phyloP scores from a whole-genome alignment of 2,797 vertebrate species.

The Spondyliosoma cantharus region DNA sequence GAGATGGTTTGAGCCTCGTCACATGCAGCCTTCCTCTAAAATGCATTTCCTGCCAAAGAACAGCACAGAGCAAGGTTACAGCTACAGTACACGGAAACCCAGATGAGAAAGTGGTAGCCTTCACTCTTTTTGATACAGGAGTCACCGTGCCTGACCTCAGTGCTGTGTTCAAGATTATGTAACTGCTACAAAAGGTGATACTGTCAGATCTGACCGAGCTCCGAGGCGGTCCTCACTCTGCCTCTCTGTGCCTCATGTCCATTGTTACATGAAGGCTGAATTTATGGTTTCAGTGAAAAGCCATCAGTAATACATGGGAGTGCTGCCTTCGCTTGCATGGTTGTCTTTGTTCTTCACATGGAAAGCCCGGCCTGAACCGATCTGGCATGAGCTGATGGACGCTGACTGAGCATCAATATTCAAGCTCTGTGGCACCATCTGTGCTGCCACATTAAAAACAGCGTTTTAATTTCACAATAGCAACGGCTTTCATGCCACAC shows the following conservation, averaged over 20 bases:
- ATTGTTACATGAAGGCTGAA: not conserved
- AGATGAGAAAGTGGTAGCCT: slow-evolving; percentile 15
- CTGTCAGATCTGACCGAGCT: slow-evolving; percentile 27
- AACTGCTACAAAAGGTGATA: slow-evolving; percentile 26
- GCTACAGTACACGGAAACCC: not conserved
- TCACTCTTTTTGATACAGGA: not conserved
- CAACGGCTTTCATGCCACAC: slow-evolving; percentile 44
- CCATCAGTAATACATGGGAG: slow-evolving; percentile 1
- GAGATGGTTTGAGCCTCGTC: not conserved
- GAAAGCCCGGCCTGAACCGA: slow-evolving; percentile 12
- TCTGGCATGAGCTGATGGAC: slow-evolving; percentile 49
- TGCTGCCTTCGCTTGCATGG: slow-evolving; percentile 13
- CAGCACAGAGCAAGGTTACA: slow-evolving; percentile 2
- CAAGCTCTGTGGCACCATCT: slow-evolving; percentile 57
- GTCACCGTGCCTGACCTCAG: slow-evolving; percentile 1
- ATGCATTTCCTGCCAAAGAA: slow-evolving; percentile 14
- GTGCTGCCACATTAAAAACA: slow-evolving; percentile 50
- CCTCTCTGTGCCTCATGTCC: not conserved
- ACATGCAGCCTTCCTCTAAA: not conserved
- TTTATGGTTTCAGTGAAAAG: slow-evolving; percentile 17
- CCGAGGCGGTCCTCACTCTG: not conserved
- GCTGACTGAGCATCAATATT: slow-evolving; percentile 59
- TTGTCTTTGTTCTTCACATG: slow-evolving; percentile 33
- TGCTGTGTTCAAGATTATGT: slow-evolving; percentile 28
- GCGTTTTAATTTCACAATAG: slow-evolving; percentile 41